These are phyloP conservation scores for Heloderma charlesbogerti DNA, from an alignment of 2,113 vertebrate species.

Conservation along the genomic window DNA sequence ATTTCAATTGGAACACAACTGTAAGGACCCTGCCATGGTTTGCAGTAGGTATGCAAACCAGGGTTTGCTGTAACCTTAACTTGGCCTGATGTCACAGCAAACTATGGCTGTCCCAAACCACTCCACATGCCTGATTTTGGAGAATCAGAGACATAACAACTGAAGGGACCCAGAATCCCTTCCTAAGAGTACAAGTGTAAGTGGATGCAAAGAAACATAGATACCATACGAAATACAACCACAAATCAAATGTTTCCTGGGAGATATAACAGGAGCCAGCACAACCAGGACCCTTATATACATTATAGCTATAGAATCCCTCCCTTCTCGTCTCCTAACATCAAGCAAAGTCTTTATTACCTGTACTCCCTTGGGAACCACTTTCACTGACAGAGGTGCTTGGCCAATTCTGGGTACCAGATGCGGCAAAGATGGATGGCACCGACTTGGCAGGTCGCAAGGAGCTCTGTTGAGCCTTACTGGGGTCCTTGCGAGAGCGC, in stretches of 20 bases:
- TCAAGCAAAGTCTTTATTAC: slow-evolving; percentile 53
- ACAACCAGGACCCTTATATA: rapidly evolving
- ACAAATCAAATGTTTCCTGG: neutral
- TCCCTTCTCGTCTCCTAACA: neutral
- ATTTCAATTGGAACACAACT: too few species aligned
- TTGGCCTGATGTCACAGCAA: neutral
- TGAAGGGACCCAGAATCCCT: neutral
- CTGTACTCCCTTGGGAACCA: slow-evolving; percentile 56
- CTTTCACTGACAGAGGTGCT: slow-evolving; percentile 47
- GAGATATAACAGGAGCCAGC: rapidly evolving
- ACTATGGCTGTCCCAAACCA: neutral
- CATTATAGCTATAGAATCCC: neutral
- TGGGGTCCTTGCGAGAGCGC: slow-evolving; percentile 87
- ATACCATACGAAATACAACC: neutral
- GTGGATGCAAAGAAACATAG: neutral
- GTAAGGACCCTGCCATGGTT: neutral
- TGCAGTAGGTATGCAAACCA: neutral
- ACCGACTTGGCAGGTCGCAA: slow-evolving; percentile 90
- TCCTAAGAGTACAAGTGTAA: neutral
- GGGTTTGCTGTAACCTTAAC: neutral
- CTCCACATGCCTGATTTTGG: neutral
- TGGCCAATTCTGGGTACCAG: slow-evolving; percentile 50
- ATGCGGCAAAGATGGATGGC: slow-evolving; percentile 83
- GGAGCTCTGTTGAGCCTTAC: slow-evolving; percentile 80
- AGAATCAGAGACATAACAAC: neutral